These are phyloP conservation scores for Malacoctenus gilli DNA, from an alignment of 2,797 vertebrate genomes.

Conservation along the genomic window DNA sequence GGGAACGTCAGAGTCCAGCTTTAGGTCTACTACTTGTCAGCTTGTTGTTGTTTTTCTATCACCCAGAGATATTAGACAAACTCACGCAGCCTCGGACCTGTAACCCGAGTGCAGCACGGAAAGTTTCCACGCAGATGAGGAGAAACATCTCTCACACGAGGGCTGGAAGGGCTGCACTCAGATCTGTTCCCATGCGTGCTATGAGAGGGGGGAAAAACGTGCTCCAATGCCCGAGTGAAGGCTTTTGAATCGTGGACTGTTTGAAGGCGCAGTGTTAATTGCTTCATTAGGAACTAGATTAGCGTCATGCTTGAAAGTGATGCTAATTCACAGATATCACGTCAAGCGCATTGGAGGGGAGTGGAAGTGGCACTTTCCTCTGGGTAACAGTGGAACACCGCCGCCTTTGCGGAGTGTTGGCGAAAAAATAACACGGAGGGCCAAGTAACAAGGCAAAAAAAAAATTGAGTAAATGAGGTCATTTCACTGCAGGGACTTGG, in stretches of 20 bases:
- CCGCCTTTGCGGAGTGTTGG: constrained; percentile 15
- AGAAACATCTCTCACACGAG: background rate
- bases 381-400: constrained; percentile 18
- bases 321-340: constrained; percentile 50
- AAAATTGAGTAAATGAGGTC: constrained; percentile 68
- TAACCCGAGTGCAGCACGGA: background rate
- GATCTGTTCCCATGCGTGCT: background rate
- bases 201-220: constrained; percentile 14
- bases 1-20: background rate
- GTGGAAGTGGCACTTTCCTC: constrained; percentile 18
- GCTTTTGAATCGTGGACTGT: constrained; percentile 39
- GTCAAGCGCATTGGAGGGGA: constrained; percentile 38
- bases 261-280: constrained; percentile 65
- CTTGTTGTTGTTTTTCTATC: too few relatives aligned
- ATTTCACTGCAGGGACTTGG: constrained; percentile 58
- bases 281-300: constrained; percentile 74
- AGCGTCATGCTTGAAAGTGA: constrained; percentile 59
- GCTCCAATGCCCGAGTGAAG: constrained; percentile 12
- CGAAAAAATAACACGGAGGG: constrained; percentile 9
- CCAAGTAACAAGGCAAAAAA: constrained; percentile 35
- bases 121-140: background rate
- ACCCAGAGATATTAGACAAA: background rate
- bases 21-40: background rate
- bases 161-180: too few relatives aligned
- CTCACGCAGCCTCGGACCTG: background rate